A percentile compares a stretch with the other conserved stretches of the same genome.
Evolutionary conservation across 2,113 vertebrate genomes (phyloP).

Genomic region (Chiloscyllium plagiosum): DNA sequence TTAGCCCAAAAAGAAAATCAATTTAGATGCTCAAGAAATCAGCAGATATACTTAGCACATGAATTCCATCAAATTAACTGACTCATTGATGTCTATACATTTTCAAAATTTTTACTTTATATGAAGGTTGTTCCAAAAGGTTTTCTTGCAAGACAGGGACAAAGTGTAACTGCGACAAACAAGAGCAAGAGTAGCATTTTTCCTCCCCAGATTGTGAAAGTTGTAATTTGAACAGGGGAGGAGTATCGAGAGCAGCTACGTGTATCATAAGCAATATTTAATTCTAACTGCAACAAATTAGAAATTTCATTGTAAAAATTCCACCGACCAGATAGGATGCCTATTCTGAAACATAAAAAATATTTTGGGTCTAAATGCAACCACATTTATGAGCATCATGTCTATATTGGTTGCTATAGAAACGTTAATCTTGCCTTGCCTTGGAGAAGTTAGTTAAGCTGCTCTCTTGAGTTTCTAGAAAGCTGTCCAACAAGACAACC

Average conservation of each 20-base stretch:
- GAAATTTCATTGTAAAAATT: background rate
- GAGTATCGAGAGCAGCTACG: background rate
- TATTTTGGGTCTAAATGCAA: background rate
- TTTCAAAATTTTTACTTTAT: background rate
- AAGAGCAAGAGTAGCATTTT: background rate
- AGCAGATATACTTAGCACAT: background rate
- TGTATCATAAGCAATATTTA: background rate
- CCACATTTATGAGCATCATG: background rate
- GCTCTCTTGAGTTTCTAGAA: conserved; percentile 2
- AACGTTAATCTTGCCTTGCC: background rate
- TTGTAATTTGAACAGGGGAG: background rate
- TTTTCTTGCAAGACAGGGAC: background rate
- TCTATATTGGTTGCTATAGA: conserved; percentile 10
- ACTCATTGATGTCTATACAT: background rate
- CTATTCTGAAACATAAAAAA: background rate
- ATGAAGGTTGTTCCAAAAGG: background rate
- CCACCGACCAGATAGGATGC: background rate
- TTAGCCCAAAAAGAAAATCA: background rate
- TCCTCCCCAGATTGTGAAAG: conserved; percentile 7
- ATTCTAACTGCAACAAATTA: background rate
- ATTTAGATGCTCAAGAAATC: background rate
- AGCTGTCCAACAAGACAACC: conserved; percentile 8
- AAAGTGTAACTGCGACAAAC: background rate
- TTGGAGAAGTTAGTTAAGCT: conserved; percentile 24
- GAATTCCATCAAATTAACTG: background rate